Conservation (phyloP, 2,888 invertebrate species). For the Drosophila atroscutellata region DNA sequence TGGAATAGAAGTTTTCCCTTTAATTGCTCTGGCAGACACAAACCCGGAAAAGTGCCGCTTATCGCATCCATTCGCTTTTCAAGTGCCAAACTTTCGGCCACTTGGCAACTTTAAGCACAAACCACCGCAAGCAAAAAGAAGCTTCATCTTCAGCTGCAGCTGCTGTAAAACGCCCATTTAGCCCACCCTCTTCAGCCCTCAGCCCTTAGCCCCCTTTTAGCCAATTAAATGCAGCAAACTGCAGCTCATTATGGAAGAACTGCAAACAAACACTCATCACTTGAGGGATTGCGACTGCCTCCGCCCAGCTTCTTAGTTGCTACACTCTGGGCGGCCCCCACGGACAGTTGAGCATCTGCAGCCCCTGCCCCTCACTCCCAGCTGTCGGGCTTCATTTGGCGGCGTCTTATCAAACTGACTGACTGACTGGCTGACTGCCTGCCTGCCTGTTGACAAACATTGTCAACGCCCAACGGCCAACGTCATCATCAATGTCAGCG, state of each 20-base stretch:
- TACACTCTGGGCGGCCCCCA: background rate
- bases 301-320: conserved; percentile 26
- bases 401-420: conserved; percentile 24
- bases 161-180: conserved; percentile 12
- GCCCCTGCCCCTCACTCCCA: background rate
- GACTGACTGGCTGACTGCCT: conserved; percentile 15
- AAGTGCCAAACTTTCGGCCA: conserved; percentile 55
- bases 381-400: conserved; percentile 39
- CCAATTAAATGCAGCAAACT: conserved; percentile 60
- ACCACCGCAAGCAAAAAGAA: conserved; percentile 49
- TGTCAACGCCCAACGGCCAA: conserved; percentile 71
- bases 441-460: conserved; percentile 67
- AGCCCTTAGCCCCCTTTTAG: background rate
- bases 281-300: conserved; percentile 23
- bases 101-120: conserved; percentile 52
- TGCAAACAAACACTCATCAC: conserved; percentile 28
- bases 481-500: conserved; percentile 76
- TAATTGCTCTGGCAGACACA: conserved; percentile 69
- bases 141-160: conserved; percentile 10
- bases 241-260: conserved; percentile 58
- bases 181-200: background rate
- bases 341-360: background rate
- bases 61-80: conserved; percentile 68
- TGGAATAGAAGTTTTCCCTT: conserved; percentile 52
- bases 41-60: conserved; percentile 63